These are phyloP conservation scores for Chalcis sispes DNA, from an alignment of 2,888 invertebrate species.

Conservation along the genomic window DNA sequence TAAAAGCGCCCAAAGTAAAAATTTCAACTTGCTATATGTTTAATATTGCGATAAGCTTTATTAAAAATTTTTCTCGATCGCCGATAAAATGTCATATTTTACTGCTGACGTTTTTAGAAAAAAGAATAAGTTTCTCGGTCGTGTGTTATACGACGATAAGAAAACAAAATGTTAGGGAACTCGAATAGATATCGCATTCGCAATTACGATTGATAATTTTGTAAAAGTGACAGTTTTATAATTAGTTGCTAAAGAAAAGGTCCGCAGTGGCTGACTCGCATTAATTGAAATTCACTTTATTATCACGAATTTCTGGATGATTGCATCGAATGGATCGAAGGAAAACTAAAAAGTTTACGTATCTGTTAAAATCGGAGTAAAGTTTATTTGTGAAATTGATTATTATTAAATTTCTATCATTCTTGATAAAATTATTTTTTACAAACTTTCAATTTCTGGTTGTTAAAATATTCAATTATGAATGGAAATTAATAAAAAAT, in stretches of 20 bases:
- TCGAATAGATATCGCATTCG: conserved; percentile 31
- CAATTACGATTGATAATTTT: conserved; percentile 42
- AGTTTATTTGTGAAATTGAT: conserved; percentile 17
- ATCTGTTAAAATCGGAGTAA: conserved; percentile 37
- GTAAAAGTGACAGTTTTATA: conserved; percentile 53
- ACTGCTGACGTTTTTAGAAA: too few relatives aligned
- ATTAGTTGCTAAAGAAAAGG: conserved; percentile 51
- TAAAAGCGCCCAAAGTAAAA: conserved; percentile 48
- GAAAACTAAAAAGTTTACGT: conserved; percentile 47
- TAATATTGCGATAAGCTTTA: conserved; percentile 28
- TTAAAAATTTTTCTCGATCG: conserved; percentile 25
- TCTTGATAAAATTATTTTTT: conserved; percentile 15
- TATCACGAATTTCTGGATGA: conserved; percentile 74
- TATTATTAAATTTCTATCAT: not conserved
- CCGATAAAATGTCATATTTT: not conserved
- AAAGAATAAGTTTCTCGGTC: too few relatives aligned
- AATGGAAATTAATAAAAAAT: too few relatives aligned
- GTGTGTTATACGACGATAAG: too few relatives aligned
- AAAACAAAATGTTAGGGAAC: too few relatives aligned
- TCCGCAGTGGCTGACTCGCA: conserved; percentile 58
- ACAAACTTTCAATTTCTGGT: not conserved
- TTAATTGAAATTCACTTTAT: conserved; percentile 73
- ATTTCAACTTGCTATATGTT: conserved; percentile 41
- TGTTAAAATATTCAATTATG: not conserved
- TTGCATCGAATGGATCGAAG: conserved; percentile 65